A percentile compares a stretch with the other conserved stretches of the same genome.
phyloP scores from a whole-genome alignment of 2,888 invertebrate genomes.

The Eupithecia abbreviata region DNA sequence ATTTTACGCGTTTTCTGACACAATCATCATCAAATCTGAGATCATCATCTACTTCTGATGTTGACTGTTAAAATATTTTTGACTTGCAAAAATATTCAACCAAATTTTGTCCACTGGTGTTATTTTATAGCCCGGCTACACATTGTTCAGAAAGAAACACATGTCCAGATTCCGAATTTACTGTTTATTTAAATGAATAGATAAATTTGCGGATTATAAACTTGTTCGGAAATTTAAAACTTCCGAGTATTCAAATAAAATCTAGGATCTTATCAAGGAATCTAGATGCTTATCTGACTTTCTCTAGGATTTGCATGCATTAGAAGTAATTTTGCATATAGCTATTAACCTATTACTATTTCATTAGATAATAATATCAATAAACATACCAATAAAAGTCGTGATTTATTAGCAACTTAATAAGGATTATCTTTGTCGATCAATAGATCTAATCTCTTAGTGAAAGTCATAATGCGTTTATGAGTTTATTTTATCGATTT shows the following conservation, averaged over 20 bases:
- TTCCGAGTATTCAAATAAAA: background rate
- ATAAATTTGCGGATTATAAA: slow-evolving; percentile 8
- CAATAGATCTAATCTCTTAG: slow-evolving; percentile 32
- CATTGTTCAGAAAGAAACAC: background rate
- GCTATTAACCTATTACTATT: slow-evolving; percentile 7
- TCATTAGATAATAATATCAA: slow-evolving; percentile 9
- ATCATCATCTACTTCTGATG: background rate
- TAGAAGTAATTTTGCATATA: slow-evolving; percentile 3
- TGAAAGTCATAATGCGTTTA: slow-evolving; percentile 19
- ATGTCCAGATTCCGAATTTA: background rate
- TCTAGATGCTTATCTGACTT: slow-evolving; percentile 5
- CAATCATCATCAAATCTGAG: background rate
- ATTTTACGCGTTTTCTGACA: background rate
- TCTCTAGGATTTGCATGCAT: slow-evolving; percentile 7
- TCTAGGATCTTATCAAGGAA: slow-evolving; percentile 6
- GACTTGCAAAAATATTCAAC: background rate
- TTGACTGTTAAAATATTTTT: background rate
- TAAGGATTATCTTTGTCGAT: slow-evolving; percentile 9
- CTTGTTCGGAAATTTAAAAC: slow-evolving; percentile 4
- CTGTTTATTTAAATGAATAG: background rate
- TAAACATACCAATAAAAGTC: slow-evolving; percentile 7
- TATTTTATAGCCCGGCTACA: background rate
- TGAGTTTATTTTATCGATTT: slow-evolving; percentile 2
- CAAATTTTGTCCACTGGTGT: background rate
- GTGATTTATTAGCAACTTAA: slow-evolving; percentile 1